Evolutionary conservation across 2,797 vertebrate species (phyloP).

Genomic region (Sebastiscus tertius): DNA sequence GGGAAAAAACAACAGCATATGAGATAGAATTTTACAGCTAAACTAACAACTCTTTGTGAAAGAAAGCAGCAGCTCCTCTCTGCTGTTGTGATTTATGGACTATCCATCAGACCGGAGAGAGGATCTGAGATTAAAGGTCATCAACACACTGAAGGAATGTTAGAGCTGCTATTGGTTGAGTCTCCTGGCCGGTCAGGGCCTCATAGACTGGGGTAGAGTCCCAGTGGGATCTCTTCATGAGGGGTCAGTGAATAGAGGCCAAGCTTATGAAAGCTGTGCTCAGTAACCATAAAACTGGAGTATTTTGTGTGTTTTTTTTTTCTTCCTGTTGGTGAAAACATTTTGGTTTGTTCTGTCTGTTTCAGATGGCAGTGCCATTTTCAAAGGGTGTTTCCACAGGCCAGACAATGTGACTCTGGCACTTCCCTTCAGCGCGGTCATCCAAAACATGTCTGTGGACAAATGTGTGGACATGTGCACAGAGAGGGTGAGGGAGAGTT

Average conservation of each 20-base stretch:
- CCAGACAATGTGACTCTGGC: constrained; percentile 91
- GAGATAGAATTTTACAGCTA: not conserved
- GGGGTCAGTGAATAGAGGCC: constrained; percentile 59
- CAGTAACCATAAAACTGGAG: constrained; percentile 21
- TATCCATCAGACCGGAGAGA: constrained; percentile 27
- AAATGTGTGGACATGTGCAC: constrained; percentile 97
- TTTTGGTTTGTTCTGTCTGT: constrained; percentile 35
- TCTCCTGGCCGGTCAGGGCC: constrained; percentile 37
- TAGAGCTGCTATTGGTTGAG: constrained; percentile 25
- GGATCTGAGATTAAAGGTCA: constrained; percentile 44
- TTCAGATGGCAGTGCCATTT: constrained; percentile 94
- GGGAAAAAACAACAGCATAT: not conserved
- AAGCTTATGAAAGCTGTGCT: constrained; percentile 31
- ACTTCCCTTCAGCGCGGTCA: constrained; percentile 84
- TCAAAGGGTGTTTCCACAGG: constrained; percentile 92
- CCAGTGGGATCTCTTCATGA: constrained; percentile 41
- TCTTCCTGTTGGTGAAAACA: constrained; percentile 4
- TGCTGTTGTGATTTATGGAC: constrained; percentile 15
- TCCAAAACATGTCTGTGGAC: constrained; percentile 97
- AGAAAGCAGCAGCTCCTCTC: not conserved
- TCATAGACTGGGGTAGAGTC: constrained; percentile 25
- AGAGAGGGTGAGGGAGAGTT: constrained; percentile 84
- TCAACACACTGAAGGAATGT: constrained; percentile 40
- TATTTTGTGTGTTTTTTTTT: not conserved
- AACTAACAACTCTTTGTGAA: not conserved